Evolutionary conservation across 2,797 vertebrate genomes (phyloP).

Genomic region (Siniperca scherzeri): DNA sequence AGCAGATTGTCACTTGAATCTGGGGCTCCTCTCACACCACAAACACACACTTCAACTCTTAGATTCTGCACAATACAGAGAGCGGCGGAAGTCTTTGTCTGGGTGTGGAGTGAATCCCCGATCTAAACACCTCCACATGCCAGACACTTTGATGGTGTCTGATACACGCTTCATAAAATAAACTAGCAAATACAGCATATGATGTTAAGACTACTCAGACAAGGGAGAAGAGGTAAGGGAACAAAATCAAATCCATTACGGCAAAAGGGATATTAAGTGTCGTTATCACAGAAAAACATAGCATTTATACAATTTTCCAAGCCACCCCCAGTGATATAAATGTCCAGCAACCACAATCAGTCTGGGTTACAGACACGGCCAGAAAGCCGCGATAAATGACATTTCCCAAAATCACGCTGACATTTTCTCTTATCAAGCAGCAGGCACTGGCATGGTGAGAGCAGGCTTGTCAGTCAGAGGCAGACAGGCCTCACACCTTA

Average conservation of each 20-base stretch:
- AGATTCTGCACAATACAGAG: slow-evolving; percentile 74
- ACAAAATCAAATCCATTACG: slow-evolving; percentile 74
- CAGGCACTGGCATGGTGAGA: slow-evolving; percentile 85
- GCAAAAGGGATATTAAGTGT: slow-evolving; percentile 70
- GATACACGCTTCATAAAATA: slow-evolving; percentile 69
- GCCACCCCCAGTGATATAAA: slow-evolving; percentile 82
- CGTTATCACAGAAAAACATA: slow-evolving; percentile 81
- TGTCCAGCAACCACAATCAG: slow-evolving; percentile 84
- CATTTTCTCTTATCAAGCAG: slow-evolving; percentile 89
- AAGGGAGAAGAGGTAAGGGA: slow-evolving; percentile 63
- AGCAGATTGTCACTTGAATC: slow-evolving; percentile 78
- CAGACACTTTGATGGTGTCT: slow-evolving; percentile 70
- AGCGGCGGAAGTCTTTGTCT: slow-evolving; percentile 79
- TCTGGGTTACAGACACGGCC: slow-evolving; percentile 81
- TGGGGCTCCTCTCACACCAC: slow-evolving; percentile 69
- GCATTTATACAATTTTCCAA: slow-evolving; percentile 75
- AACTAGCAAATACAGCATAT: slow-evolving; percentile 53
- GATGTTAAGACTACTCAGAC: slow-evolving; percentile 50
- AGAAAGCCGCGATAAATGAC: slow-evolving; percentile 87
- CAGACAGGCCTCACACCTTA: slow-evolving; percentile 88
- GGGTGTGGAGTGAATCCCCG: slow-evolving; percentile 69
- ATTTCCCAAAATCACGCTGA: slow-evolving; percentile 88
- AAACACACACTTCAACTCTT: slow-evolving; percentile 74
- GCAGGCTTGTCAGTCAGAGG: slow-evolving; percentile 87
- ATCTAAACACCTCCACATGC: slow-evolving; percentile 72